Conservation (phyloP, 2,888 invertebrate genomes). For the Yponomeuta sedellus region DNA sequence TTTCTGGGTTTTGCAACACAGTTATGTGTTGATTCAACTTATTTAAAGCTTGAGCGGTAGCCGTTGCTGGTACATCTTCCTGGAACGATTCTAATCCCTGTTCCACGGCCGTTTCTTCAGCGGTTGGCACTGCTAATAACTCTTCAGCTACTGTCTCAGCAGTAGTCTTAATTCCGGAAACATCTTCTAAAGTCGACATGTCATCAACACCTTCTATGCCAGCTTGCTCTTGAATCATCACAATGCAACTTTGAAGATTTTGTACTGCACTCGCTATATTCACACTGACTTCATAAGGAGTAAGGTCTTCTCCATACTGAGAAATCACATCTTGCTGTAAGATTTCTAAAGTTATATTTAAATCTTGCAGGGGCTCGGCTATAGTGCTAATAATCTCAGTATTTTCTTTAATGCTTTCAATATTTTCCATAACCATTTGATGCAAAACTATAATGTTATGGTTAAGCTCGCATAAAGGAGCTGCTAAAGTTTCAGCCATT, state of each 20-base stretch:
- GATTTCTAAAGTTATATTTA: conserved; percentile 59
- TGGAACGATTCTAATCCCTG: conserved; percentile 31
- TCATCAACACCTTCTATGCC: conserved; percentile 68
- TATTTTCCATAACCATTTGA: conserved; percentile 36
- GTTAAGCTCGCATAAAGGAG: conserved; percentile 53
- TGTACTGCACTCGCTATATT: conserved; percentile 56
- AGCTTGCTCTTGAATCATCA: conserved; percentile 64
- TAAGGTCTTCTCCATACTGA: conserved; percentile 49
- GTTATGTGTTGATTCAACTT: conserved; percentile 51
- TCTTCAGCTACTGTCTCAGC: conserved; percentile 64
- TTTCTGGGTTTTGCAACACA: conserved; percentile 48
- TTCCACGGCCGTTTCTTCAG: conserved; percentile 39
- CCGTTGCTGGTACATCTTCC: conserved; percentile 31
- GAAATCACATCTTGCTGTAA: conserved; percentile 65
- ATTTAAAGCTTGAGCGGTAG: conserved; percentile 53
- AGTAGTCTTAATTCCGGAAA: conserved; percentile 75
- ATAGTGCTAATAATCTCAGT: conserved; percentile 48
- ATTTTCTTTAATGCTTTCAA: conserved; percentile 43
- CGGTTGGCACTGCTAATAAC: conserved; percentile 43
- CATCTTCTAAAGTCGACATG: conserved; percentile 74
- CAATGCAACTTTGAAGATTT: conserved; percentile 60
- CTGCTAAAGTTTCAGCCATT: conserved; percentile 52
- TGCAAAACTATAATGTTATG: conserved; percentile 35
- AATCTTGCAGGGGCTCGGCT: conserved; percentile 62
- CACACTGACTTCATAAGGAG: conserved; percentile 38